phyloP scores from a whole-genome alignment of 1,140 invertebrate species.

The Zaprionus capensis region DNA sequence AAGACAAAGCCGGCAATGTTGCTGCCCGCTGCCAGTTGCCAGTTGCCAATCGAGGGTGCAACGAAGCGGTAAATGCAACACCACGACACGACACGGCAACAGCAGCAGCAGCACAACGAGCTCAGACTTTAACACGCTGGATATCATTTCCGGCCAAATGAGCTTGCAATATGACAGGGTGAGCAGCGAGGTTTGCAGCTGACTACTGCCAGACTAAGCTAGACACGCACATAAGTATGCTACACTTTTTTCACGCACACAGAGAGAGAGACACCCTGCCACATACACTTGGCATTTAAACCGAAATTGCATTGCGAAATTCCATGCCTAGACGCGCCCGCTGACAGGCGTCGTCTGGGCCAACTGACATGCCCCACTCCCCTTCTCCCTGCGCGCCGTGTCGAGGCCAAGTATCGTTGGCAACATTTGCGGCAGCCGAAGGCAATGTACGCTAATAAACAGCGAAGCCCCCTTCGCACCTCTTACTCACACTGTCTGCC shows the following conservation, averaged over 20 bases:
- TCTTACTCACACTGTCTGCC: background rate
- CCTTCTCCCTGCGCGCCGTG: constrained; percentile 17
- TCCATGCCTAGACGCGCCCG: constrained; percentile 60
- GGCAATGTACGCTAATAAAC: constrained; percentile 37
- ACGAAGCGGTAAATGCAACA: constrained; percentile 77
- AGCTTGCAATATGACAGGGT: constrained; percentile 52
- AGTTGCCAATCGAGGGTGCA: constrained; percentile 74
- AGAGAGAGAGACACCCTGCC: background rate
- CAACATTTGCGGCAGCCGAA: constrained; percentile 45
- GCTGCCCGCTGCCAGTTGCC: constrained; percentile 36
- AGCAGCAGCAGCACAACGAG: constrained; percentile 34
- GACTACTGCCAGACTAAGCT: background rate
- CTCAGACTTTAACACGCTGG: constrained; percentile 56
- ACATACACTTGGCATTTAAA: constrained; percentile 19
- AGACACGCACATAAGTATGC: constrained; percentile 45
- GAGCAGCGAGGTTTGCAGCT: background rate
- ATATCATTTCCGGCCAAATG: constrained; percentile 79
- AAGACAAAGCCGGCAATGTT: constrained; percentile 57
- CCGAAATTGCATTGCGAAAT: constrained; percentile 65
- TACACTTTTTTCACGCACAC: constrained; percentile 33
- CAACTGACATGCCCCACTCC: constrained; percentile 55
- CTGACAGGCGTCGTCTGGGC: constrained; percentile 70
- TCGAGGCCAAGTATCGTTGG: constrained; percentile 51
- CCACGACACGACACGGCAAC: constrained; percentile 62
- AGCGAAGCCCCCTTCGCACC: background rate